phyloP scores from a whole-genome alignment of 1,140 invertebrate species.

The Uloborus diversus region DNA sequence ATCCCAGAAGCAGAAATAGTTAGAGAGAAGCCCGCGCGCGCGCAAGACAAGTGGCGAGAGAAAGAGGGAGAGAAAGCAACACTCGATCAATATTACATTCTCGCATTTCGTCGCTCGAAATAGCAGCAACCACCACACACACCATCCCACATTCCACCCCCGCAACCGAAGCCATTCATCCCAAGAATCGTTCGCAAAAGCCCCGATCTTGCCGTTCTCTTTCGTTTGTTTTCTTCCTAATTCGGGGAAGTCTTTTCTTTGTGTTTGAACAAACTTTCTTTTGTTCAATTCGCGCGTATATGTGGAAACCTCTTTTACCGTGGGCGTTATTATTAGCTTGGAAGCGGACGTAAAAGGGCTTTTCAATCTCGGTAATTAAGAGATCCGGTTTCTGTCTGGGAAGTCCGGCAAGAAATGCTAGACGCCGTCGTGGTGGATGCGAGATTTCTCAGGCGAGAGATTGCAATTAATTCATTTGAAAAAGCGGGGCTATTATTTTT shows the following conservation, averaged over 20 bases:
- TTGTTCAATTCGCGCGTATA: no score
- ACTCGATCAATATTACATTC: conserved; percentile 16
- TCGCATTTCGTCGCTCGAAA: conserved; percentile 1
- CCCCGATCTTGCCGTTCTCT: not conserved
- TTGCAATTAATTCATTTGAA: no score
- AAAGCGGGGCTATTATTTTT: no score
- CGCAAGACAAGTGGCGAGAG: not conserved
- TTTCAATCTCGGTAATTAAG: no score
- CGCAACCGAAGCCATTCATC: not conserved
- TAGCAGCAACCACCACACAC: not conserved
- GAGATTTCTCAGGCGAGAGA: no score
- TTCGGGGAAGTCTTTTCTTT: not conserved
- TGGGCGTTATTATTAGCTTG: no score
- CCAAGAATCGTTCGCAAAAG: not conserved
- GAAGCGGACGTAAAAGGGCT: no score
- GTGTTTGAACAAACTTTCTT: not conserved
- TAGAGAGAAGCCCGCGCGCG: not conserved
- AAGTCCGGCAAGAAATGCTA: no score
- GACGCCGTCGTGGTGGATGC: no score
- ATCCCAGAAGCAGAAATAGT: not conserved
- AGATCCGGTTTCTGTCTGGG: no score
- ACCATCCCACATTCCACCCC: no score
- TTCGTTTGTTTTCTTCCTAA: not conserved
- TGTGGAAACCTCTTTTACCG: no score
- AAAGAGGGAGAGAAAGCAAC: not conserved